Conservation (phyloP, 2,797 vertebrate genomes). For the Acipenser oxyrinchus region DNA sequence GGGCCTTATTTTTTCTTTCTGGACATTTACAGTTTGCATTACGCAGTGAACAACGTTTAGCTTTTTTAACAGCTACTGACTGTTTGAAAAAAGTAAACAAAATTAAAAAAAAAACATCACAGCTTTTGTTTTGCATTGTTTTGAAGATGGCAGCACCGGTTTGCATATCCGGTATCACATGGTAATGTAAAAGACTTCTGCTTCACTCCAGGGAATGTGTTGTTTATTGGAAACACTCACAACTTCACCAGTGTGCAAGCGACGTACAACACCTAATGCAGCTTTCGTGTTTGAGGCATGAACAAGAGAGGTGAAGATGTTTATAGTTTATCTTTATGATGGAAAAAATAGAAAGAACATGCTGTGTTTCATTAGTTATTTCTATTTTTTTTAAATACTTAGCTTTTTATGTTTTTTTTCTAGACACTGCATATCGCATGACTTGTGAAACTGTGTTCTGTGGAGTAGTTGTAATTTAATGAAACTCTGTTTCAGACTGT, state of each 20-base stretch:
- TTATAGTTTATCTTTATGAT: constrained; percentile 75
- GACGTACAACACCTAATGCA: constrained; percentile 50
- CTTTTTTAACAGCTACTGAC: constrained; percentile 62
- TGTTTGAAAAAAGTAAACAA: constrained; percentile 38
- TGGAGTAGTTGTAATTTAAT: constrained; percentile 84
- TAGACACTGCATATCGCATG: constrained; percentile 86
- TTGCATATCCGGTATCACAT: constrained; percentile 63
- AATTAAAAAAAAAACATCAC: neutral
- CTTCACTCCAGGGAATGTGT: constrained; percentile 69
- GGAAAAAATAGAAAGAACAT: constrained; percentile 55
- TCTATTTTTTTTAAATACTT: constrained; percentile 60
- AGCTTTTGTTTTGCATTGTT: constrained; percentile 25
- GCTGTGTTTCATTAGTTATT: constrained; percentile 80
- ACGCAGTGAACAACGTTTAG: constrained; percentile 49
- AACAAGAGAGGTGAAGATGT: constrained; percentile 69
- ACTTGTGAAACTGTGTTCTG: constrained; percentile 80
- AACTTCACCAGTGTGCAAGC: constrained; percentile 35
- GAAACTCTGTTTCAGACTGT: constrained; percentile 57
- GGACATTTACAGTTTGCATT: constrained; percentile 65
- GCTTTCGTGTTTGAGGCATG: constrained; percentile 61
- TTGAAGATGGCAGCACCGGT: constrained; percentile 38
- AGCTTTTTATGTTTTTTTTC: constrained; percentile 51
- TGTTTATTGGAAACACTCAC: constrained; percentile 57
- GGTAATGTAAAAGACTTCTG: constrained; percentile 59
- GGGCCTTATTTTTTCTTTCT: constrained; percentile 76